A percentile compares a stretch with the other conserved stretches of the same genome.
Evolutionary conservation across 2,888 invertebrate genomes (phyloP).

Genomic region (Prenolepis imparis): DNA sequence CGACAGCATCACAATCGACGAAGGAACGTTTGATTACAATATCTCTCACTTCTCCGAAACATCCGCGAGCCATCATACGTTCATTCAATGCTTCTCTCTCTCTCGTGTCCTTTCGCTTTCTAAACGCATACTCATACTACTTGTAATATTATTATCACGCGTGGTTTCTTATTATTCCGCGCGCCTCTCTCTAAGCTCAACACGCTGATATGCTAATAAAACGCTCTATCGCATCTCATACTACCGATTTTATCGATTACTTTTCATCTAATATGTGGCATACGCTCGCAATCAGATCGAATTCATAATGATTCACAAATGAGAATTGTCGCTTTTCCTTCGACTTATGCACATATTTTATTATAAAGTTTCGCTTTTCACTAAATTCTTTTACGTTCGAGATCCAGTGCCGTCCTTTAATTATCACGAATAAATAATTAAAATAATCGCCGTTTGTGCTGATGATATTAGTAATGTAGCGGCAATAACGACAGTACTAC

Average conservation of each 20-base stretch:
- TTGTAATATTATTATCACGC: slow-evolving; percentile 70
- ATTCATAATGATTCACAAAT: slow-evolving; percentile 4
- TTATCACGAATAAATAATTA: slow-evolving; percentile 47
- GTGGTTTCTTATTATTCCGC: slow-evolving; percentile 75
- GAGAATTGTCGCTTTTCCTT: slow-evolving; percentile 17
- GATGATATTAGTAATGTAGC: slow-evolving; percentile 21
- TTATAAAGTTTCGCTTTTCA: not conserved
- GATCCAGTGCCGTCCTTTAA: slow-evolving; percentile 37
- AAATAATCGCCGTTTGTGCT: slow-evolving; percentile 46
- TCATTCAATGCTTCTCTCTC: slow-evolving; percentile 22
- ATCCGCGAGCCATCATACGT: slow-evolving; percentile 41
- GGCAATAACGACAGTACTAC: slow-evolving; percentile 52
- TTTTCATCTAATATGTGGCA: slow-evolving; percentile 60
- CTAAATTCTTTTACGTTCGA: slow-evolving; percentile 32
- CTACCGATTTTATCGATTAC: slow-evolving; percentile 74
- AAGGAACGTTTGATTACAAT: slow-evolving; percentile 20
- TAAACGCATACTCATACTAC: slow-evolving; percentile 69
- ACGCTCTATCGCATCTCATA: slow-evolving; percentile 76
- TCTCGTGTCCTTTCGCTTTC: slow-evolving; percentile 37
- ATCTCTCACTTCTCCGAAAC: slow-evolving; percentile 41
- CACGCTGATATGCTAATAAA: slow-evolving; percentile 86
- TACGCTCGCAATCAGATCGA: slow-evolving; percentile 35
- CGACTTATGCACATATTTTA: not conserved
- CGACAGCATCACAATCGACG: slow-evolving; percentile 10
- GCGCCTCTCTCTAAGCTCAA: slow-evolving; percentile 81